Evolutionary conservation across 2,797 vertebrate species (phyloP), one percentile per base, ranked within the genome.

Genomic region (Pyrrhura leucotis): DNA sequence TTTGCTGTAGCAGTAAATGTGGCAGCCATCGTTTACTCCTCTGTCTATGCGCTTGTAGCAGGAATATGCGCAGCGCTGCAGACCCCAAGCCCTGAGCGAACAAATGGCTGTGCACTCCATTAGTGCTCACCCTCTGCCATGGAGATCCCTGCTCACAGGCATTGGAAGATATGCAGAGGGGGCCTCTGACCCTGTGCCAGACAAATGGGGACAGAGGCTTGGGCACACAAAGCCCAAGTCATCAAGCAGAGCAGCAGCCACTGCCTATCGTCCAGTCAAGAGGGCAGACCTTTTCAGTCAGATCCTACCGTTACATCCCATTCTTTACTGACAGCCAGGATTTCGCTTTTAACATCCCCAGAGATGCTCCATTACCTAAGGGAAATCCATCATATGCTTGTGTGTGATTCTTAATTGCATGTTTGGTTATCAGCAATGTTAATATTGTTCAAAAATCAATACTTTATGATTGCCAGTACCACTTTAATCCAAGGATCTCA

Each of bases 1-100:
- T 96, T 91, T 88, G 90, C 92, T 93, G 95, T 81, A 95, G 95
- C 93, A 95, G 95, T 95, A 95, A 95, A 94, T 92, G 93, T 78
- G 58, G 78, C 29, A 26, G 78, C 77, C 51, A 5, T 50, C 96
- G 93, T 95, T 96, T 92, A 93, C 84, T 92, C 77, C 88, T 85
- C 91, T 95, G 88, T 87, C 94, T 89, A 2, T 82, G 84, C 72
- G 67, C 75, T 92, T 44, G 0, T 90, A 93, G 90, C 93, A 93
- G 77, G 83, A 94, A 88, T 18, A 83, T 51, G 77, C 1, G 3
- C 66, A 37, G 77, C 76, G 40, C 84, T 3, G 10, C 94, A 96
- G 67, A 77, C 18, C 40, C 54, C 92, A 54, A 80, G 71, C 67
- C 48, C 68, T 61, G 12, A 35, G 50, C 82, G 86, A 93, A 95